These are phyloP conservation scores for Sus cebifrons DNA, from an alignment of 2,797 vertebrate genomes.

Conservation along the genomic window DNA sequence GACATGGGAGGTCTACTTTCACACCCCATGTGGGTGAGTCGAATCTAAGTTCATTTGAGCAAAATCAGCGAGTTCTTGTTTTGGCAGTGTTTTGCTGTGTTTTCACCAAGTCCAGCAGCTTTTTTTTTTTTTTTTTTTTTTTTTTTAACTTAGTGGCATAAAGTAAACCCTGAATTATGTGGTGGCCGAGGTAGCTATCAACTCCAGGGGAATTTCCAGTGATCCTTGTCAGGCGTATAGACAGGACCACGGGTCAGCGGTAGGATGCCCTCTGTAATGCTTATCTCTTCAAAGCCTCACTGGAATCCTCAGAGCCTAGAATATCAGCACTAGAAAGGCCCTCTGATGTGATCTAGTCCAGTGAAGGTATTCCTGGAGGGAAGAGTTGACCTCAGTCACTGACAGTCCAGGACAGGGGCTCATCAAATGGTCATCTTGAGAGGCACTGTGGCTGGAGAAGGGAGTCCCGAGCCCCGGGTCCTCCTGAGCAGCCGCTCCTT, in stretches of 20 bases:
- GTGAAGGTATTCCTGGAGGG: not conserved
- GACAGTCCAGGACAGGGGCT: not conserved
- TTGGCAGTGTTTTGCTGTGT: not conserved
- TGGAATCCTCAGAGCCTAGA: slow-evolving; percentile 36
- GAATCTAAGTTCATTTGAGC: slow-evolving; percentile 46
- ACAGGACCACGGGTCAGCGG: not conserved
- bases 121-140: not conserved
- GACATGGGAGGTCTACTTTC: slow-evolving; percentile 37
- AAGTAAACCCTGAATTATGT: slow-evolving; percentile 39
- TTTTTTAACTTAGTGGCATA: not conserved
- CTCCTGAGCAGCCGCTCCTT: not conserved
- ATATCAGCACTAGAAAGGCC: not conserved
- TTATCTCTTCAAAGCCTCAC: slow-evolving; percentile 34
- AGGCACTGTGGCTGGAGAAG: not conserved
- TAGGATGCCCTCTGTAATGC: not conserved
- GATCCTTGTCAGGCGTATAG: not conserved
- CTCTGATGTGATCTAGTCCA: slow-evolving; percentile 22
- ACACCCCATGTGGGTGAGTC: slow-evolving; percentile 1
- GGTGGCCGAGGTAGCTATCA: not conserved
- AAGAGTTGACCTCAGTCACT: slow-evolving; percentile 16
- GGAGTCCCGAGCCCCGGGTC: not conserved
- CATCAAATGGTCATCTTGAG: not conserved
- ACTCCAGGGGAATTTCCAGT: slow-evolving; percentile 11
- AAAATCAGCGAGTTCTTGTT: slow-evolving; percentile 20
- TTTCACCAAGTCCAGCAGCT: slow-evolving; percentile 4